phyloP scores from a whole-genome alignment of 1,140 invertebrate species.

The Epicauta chinensis region DNA sequence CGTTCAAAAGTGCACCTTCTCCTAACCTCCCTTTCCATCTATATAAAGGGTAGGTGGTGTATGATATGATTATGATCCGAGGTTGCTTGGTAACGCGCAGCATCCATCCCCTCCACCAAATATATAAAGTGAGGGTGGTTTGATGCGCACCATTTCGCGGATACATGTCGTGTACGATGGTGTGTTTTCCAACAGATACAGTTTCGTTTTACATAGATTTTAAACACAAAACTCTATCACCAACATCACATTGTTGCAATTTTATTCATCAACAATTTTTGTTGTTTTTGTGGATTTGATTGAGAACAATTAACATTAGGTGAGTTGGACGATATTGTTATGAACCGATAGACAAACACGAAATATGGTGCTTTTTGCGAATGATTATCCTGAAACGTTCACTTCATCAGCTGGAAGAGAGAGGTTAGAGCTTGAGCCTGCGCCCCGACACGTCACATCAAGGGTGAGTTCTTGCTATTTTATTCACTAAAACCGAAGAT shows the following conservation, averaged over 20 bases:
- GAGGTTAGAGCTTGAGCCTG: too few species aligned
- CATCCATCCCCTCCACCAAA: slow-evolving; percentile 34
- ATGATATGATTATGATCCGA: slow-evolving; percentile 42
- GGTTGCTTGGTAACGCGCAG: slow-evolving; percentile 40
- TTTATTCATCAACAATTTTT: not conserved
- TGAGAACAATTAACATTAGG: not conserved
- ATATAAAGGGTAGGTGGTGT: slow-evolving; percentile 24
- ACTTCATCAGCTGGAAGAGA: too few species aligned
- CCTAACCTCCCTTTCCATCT: slow-evolving; percentile 4
- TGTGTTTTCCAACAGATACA: not conserved
- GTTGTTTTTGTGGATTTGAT: not conserved
- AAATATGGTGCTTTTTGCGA: too few species aligned
- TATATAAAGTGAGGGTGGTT: slow-evolving; percentile 34
- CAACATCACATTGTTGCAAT: not conserved
- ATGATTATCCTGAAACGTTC: too few species aligned
- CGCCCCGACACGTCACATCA: too few species aligned
- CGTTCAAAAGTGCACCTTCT: too few species aligned
- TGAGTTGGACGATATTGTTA: too few species aligned
- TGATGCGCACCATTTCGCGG: slow-evolving; percentile 27
- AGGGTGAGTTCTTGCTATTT: too few species aligned
- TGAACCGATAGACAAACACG: too few species aligned
- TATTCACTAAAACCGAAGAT: too few species aligned
- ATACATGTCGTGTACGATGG: slow-evolving; percentile 15
- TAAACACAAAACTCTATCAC: not conserved
- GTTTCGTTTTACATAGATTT: not conserved